Evolutionary conservation across 2,113 vertebrate genomes (phyloP).

Genomic region (Onychostruthus taczanowskii): DNA sequence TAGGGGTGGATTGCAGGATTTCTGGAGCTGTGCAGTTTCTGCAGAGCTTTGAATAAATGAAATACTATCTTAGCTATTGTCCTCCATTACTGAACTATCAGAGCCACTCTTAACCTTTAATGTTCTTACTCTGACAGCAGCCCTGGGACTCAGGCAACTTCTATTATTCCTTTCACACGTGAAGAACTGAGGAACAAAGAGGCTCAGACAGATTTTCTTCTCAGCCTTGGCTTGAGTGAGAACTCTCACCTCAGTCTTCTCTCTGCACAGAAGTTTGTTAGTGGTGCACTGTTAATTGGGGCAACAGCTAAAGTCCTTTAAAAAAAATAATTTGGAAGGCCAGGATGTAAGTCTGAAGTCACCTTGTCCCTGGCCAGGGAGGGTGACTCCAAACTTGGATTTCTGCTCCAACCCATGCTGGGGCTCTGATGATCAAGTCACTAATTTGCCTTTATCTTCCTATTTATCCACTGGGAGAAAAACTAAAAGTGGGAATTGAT

Average conservation of each 20-base stretch:
- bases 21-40: not conserved
- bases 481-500: fast-evolving
- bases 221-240: not conserved
- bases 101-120: slow-evolving; percentile 7
- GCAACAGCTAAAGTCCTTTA: not conserved
- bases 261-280: not conserved
- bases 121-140: not conserved
- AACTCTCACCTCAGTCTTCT: not conserved
- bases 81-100: not conserved
- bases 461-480: not conserved
- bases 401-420: not conserved
- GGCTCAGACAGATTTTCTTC: not conserved
- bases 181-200: not conserved
- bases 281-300: not conserved
- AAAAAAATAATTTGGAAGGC: not conserved
- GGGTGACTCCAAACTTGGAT: not conserved
- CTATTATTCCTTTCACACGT: not conserved
- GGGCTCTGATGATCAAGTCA: not conserved
- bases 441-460: not conserved
- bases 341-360: not conserved
- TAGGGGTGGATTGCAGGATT: not conserved
- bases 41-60: not conserved
- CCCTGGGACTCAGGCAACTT: not conserved
- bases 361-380: not conserved
- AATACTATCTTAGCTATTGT: not conserved